These are phyloP conservation scores for Shargacucullia verbasci DNA, from an alignment of 2,888 invertebrate genomes.

Conservation along the genomic window DNA sequence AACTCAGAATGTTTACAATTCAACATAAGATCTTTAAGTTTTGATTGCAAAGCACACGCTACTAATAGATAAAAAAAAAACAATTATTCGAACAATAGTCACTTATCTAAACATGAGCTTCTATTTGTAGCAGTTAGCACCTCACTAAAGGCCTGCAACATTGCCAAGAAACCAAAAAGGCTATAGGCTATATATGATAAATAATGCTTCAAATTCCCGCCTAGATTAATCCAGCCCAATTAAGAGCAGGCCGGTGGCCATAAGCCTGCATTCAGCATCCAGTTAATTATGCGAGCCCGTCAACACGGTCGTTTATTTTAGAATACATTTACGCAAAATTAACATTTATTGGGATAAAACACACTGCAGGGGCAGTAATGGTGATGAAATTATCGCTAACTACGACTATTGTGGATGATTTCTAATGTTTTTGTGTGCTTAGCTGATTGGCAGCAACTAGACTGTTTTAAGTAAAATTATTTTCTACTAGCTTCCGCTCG, in stretches of 20 bases:
- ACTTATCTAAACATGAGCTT: too few relatives aligned
- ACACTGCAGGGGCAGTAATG: constrained; percentile 45
- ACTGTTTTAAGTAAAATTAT: neutral
- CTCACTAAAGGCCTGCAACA: neutral
- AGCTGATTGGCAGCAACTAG: constrained; percentile 25
- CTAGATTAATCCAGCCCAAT: constrained; percentile 46
- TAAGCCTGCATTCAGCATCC: constrained; percentile 45
- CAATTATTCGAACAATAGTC: too few relatives aligned
- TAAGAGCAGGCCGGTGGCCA: constrained; percentile 35
- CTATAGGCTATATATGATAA: constrained; percentile 8
- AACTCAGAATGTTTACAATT: too few relatives aligned
- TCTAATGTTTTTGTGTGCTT: constrained; percentile 44
- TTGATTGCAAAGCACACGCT: too few relatives aligned
- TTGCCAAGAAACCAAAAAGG: constrained; percentile 4
- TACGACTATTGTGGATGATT: constrained; percentile 48
- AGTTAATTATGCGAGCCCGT: constrained; percentile 68
- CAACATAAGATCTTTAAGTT: too few relatives aligned
- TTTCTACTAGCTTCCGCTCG: too few relatives aligned
- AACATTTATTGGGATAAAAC: constrained; percentile 67
- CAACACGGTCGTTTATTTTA: constrained; percentile 68
- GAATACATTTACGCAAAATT: constrained; percentile 72
- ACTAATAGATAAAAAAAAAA: too few relatives aligned
- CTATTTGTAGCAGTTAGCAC: too few relatives aligned
- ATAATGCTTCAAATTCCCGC: constrained; percentile 17
- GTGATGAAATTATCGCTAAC: constrained; percentile 55